Evolutionary conservation across 2,888 invertebrate genomes (phyloP).

Genomic region (Hypsopygia costalis): DNA sequence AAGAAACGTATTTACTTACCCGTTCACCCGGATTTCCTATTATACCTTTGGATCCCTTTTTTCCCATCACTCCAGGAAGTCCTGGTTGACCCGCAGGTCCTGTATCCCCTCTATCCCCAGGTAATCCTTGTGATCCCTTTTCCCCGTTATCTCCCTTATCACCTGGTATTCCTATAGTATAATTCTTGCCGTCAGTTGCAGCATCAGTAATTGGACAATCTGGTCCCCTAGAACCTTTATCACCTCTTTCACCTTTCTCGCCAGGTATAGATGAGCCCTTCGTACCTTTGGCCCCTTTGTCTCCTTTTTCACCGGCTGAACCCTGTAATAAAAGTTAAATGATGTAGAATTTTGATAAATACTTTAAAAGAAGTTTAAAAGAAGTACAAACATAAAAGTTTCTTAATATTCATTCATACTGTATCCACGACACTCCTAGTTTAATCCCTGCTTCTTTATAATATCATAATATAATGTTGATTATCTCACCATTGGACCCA

Average conservation of each 20-base stretch:
- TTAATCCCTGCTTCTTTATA: too few relatives aligned
- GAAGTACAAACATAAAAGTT: background rate
- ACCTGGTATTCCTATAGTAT: constrained; percentile 39
- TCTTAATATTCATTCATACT: too few relatives aligned
- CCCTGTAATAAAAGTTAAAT: constrained; percentile 74
- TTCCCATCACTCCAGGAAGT: constrained; percentile 81
- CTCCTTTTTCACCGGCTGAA: constrained; percentile 83
- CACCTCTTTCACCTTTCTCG: constrained; percentile 83
- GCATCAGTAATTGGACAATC: constrained; percentile 49
- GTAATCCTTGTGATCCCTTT: constrained; percentile 82
- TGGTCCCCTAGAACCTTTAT: constrained; percentile 74
- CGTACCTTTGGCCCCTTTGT: constrained; percentile 84
- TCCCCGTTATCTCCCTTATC: constrained; percentile 76
- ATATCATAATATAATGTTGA: too few relatives aligned
- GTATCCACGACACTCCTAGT: too few relatives aligned
- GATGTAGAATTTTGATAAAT: background rate
- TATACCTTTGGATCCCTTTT: constrained; percentile 94
- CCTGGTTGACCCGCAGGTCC: constrained; percentile 88
- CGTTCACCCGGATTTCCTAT: constrained; percentile 90
- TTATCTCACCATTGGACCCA: constrained; percentile 81
- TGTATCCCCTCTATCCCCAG: constrained; percentile 85
- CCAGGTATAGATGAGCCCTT: constrained; percentile 77
- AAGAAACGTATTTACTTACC: too few relatives aligned
- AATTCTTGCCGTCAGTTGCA: constrained; percentile 56
- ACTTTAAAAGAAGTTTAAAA: background rate